Evolutionary conservation across 2,113 vertebrate genomes (phyloP).

Genomic region (Motacilla alba): DNA sequence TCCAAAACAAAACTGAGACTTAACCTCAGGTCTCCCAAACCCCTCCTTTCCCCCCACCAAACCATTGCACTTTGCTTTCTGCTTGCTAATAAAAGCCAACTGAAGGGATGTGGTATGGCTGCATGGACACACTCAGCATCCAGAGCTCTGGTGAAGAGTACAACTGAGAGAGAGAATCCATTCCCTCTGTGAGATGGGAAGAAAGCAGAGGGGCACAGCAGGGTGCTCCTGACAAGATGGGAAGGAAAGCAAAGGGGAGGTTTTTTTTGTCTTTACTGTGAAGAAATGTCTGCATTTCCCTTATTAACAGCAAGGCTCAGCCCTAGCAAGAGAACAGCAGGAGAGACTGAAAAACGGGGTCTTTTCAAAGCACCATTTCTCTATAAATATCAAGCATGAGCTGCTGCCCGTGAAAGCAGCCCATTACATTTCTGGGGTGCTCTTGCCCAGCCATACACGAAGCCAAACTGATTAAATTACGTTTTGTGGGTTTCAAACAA

Average conservation of each 20-base stretch:
- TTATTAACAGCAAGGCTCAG: conserved; percentile 37
- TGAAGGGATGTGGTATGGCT: background rate
- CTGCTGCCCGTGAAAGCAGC: background rate
- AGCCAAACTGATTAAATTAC: background rate
- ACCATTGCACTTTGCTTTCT: background rate
- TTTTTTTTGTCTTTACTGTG: conserved; percentile 25
- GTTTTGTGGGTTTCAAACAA: background rate
- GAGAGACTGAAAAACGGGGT: background rate
- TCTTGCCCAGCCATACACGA: background rate
- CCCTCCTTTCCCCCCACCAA: background rate
- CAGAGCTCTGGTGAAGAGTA: background rate
- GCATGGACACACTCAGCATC: background rate
- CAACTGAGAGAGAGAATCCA: background rate
- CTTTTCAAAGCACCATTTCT: conserved; percentile 10
- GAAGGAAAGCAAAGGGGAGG: conserved; percentile 2
- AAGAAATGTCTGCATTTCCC: conserved; percentile 23
- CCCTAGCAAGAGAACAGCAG: conserved; percentile 40
- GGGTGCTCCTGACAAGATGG: conserved; percentile 26
- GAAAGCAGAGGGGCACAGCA: conserved; percentile 4
- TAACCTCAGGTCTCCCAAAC: background rate
- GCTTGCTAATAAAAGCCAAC: background rate
- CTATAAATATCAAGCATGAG: conserved; percentile 12
- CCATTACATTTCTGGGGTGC: background rate
- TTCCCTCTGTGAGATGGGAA: conserved; percentile 4
- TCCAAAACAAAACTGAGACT: background rate